Evolutionary conservation across 1,140 invertebrate genomes (phyloP).

Genomic region (Hycleus phaleratus): DNA sequence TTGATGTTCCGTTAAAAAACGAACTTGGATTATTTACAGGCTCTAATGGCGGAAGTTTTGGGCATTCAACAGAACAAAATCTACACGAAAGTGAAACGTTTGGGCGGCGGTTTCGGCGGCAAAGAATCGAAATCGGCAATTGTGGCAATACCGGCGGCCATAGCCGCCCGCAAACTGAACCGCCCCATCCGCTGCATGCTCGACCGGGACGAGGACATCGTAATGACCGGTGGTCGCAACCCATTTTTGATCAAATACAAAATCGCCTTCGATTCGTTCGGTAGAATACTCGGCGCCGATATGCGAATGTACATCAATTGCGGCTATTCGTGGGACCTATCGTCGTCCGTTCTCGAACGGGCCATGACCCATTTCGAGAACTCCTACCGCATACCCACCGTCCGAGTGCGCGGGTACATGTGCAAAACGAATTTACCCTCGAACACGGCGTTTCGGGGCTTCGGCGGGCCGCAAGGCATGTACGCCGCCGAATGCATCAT

Average conservation of each 20-base stretch:
- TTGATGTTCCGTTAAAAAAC: no score
- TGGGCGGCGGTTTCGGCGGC: conserved; percentile 94
- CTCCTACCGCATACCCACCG: conserved; percentile 65
- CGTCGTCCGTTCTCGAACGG: conserved; percentile 43
- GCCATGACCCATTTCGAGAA: conserved; percentile 76
- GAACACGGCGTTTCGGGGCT: conserved; percentile 86
- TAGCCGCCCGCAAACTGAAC: conserved; percentile 63
- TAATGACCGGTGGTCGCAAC: conserved; percentile 78
- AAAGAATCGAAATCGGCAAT: conserved; percentile 74
- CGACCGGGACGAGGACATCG: conserved; percentile 92
- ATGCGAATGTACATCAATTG: conserved; percentile 75
- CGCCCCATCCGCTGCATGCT: conserved; percentile 81
- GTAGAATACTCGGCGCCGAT: conserved; percentile 63
- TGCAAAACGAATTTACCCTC: conserved; percentile 83
- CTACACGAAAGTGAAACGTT: conserved; percentile 68
- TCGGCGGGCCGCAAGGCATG: conserved; percentile 87
- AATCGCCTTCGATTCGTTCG: conserved; percentile 68
- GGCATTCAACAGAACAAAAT: conserved; percentile 70
- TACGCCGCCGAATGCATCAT: conserved; percentile 72
- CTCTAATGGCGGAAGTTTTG: conserved; percentile 43
- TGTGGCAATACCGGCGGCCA: conserved; percentile 55
- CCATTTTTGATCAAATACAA: conserved; percentile 85
- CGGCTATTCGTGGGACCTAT: conserved; percentile 78
- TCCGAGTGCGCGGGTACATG: conserved; percentile 55
- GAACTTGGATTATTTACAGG: no score